phyloP scores from a whole-genome alignment of 2,888 invertebrate genomes.

The Smittia sp. region DNA sequence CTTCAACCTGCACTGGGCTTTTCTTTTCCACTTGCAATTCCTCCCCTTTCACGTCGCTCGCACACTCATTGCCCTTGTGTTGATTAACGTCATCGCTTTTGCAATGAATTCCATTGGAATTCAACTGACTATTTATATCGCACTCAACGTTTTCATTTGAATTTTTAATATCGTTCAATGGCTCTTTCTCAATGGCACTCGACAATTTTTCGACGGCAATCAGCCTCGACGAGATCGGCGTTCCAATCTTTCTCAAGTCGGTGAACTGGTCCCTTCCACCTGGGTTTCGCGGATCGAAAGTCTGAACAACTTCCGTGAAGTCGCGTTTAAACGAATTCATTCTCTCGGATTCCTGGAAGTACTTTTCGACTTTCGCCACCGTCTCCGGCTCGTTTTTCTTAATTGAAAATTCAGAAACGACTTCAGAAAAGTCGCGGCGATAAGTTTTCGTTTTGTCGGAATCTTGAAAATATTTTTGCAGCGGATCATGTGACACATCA shows the following conservation, averaged over 20 bases:
- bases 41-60: too few relatives aligned
- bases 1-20: background rate
- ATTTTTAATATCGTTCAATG: background rate
- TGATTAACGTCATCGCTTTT: background rate
- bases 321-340: conserved; percentile 23
- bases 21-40: too few relatives aligned
- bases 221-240: conserved; percentile 22
- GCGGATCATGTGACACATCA: conserved; percentile 22
- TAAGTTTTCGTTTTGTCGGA: conserved; percentile 11
- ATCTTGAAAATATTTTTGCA: conserved; percentile 31
- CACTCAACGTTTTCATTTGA: background rate
- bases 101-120: background rate
- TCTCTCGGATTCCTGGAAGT: conserved; percentile 35
- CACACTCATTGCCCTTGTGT: too few relatives aligned
- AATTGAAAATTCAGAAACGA: background rate
- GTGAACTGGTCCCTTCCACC: background rate
- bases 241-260: background rate
- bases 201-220: conserved; percentile 4
- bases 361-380: conserved; percentile 18
- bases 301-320: conserved; percentile 33
- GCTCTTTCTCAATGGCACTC: background rate
- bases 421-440: conserved; percentile 20
- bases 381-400: background rate
- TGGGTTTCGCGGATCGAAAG: conserved; percentile 12
- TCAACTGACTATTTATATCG: conserved; percentile 3